Evolutionary conservation across 2,888 invertebrate genomes (phyloP), one percentile per base, ranked within the genome.

Genomic region (Ennomos fuscantarius): DNA sequence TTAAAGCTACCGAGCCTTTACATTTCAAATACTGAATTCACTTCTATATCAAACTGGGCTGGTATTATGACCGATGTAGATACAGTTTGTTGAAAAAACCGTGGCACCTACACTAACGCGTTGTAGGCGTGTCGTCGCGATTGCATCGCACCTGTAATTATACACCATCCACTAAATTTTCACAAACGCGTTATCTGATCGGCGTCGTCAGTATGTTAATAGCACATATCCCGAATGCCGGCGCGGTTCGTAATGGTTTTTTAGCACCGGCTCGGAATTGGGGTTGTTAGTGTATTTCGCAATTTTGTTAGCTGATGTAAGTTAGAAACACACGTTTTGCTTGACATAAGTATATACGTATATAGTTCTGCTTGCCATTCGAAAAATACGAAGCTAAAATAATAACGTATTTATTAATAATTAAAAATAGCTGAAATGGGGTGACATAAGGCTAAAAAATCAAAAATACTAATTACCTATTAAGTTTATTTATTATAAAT

Each of bases 151-250:
- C 67, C 78, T 72, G 84, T 87, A 87, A 88, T 88, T 88, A 86
- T 81, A 82, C 71, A 76, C 82, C 81, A 79, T 85, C 80, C 83
- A 87, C 86, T 82, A 87, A 88, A 87, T 89, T 88, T 87, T 83
- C 86, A 84, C 88, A 87, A 86, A 85, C 82, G 66, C 72, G 70
- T 81, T 88, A 89, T 89, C 88, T 70, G 88, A 89, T 89, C 80
- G 72, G 69, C 74, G 79, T 71, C 74, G 74, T 70, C 76, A 78
- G 86, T 86, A 86, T 86, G 86, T 84, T 88, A 87, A 87, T 87
- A 80, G 81, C 84, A 77, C 83, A 84, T 84, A 86, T 86, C 77
- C 81, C 69, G 76, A 86, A 85, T 81, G 73, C 82, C 82, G 74
- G 73, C 74, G 74, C 74, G 75, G 70, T 74, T 75, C 69, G 80